phyloP scores from a whole-genome alignment of 2,113 vertebrate species.

The Rattus rattus region DNA sequence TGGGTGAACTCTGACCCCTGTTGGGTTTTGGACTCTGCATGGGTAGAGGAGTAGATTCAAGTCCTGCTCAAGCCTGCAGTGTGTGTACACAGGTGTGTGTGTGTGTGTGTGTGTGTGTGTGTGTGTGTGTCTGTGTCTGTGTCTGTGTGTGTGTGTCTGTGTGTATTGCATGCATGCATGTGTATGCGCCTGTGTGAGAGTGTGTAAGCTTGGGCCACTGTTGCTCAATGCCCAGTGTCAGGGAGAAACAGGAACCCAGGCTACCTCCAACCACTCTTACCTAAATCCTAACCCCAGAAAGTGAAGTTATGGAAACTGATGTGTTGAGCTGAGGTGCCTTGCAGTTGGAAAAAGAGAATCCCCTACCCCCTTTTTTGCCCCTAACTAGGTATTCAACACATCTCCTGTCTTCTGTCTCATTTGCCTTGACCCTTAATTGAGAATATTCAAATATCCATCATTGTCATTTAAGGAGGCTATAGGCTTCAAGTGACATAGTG shows the following conservation, averaged over 20 bases:
- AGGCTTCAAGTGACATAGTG: background rate
- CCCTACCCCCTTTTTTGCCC: background rate
- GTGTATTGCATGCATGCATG: background rate
- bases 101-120: background rate
- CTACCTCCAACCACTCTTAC: background rate
- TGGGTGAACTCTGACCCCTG: constrained; percentile 52
- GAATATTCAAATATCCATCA: background rate
- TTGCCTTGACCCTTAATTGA: constrained; percentile 10
- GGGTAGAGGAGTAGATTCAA: constrained; percentile 20
- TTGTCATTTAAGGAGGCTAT: background rate
- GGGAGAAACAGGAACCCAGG: background rate
- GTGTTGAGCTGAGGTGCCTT: background rate
- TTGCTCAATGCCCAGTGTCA: background rate
- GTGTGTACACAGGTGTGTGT: background rate
- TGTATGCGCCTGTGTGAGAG: background rate
- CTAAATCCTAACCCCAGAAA: background rate
- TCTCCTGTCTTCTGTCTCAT: background rate
- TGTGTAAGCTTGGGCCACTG: background rate
- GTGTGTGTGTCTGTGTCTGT: background rate
- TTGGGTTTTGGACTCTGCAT: constrained; percentile 44
- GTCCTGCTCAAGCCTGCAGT: background rate
- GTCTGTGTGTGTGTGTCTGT: background rate
- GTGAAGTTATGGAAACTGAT: background rate
- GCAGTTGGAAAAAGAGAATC: background rate
- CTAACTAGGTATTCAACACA: background rate